These are phyloP conservation scores for Procavia capensis DNA, from an alignment of 2,113 vertebrate genomes.

Conservation along the genomic window DNA sequence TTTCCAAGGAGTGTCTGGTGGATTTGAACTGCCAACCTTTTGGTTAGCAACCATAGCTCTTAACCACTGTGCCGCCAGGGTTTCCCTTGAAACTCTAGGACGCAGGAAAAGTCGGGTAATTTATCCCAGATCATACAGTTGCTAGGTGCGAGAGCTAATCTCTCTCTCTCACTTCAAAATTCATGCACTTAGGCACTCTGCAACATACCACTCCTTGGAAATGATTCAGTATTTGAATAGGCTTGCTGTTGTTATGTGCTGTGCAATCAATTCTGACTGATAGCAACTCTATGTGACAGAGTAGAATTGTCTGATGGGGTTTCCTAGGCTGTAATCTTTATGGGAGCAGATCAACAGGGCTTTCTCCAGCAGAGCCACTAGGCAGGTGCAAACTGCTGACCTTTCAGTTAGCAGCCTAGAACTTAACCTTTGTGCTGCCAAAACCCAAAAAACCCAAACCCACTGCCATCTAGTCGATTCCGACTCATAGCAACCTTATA, in stretches of 20 bases:
- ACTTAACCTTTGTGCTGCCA: background rate
- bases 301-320: background rate
- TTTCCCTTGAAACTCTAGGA: conserved; percentile 1
- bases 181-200: background rate
- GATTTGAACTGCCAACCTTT: too few species aligned
- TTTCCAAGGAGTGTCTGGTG: too few species aligned
- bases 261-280: background rate
- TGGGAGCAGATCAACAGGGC: background rate
- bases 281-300: background rate
- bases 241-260: background rate
- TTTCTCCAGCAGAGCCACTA: background rate
- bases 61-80: too few species aligned
- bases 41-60: too few species aligned
- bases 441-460: too few species aligned
- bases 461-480: too few species aligned
- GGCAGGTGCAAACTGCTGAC: background rate
- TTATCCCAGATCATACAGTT: background rate
- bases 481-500: too few species aligned
- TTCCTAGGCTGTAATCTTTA: background rate
- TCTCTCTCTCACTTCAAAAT: background rate
- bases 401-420: background rate
- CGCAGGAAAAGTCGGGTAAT: conserved; percentile 17
- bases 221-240: conserved; percentile 31
- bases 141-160: background rate
- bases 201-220: background rate